Conservation (phyloP, 2,888 invertebrate genomes). For the Suillia variegata region DNA sequence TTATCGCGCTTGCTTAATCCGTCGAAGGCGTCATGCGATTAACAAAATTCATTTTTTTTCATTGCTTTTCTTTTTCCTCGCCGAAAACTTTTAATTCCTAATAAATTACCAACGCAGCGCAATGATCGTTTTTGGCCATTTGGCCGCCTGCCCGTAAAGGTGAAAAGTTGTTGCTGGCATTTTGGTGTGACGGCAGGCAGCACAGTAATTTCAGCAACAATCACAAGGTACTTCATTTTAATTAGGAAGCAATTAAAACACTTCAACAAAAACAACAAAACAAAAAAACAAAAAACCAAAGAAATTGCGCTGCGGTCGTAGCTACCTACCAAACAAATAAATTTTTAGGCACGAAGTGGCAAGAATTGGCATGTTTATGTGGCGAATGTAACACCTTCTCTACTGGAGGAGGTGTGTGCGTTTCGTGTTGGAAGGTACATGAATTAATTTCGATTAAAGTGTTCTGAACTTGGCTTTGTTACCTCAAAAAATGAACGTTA, state of each 20-base stretch:
- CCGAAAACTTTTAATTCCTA: neutral
- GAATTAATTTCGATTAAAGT: too few species aligned
- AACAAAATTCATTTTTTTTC: constrained; percentile 11
- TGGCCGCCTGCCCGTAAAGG: neutral
- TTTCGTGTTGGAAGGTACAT: too few species aligned
- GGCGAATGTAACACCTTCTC: neutral
- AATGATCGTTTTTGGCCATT: neutral
- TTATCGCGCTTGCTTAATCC: constrained; percentile 46
- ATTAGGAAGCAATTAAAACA: constrained; percentile 32
- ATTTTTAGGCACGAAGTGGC: neutral
- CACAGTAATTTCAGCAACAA: too few species aligned
- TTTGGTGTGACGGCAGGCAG: neutral
- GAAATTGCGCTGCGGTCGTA: too few species aligned
- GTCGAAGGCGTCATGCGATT: constrained; percentile 16
- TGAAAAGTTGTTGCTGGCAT: constrained; percentile 2
- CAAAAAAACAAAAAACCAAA: too few species aligned
- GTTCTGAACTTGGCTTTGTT: too few species aligned
- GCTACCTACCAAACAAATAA: constrained; percentile 15
- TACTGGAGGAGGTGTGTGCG: neutral
- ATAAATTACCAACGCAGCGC: neutral
- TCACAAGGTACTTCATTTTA: constrained; percentile 22
- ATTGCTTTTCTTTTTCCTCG: neutral
- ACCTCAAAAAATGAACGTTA: too few species aligned
- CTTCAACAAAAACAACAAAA: constrained; percentile 25
- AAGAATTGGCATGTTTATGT: neutral